These are phyloP conservation scores for Liodrosophila aerea DNA, from an alignment of 2,888 invertebrate genomes.

Conservation along the genomic window DNA sequence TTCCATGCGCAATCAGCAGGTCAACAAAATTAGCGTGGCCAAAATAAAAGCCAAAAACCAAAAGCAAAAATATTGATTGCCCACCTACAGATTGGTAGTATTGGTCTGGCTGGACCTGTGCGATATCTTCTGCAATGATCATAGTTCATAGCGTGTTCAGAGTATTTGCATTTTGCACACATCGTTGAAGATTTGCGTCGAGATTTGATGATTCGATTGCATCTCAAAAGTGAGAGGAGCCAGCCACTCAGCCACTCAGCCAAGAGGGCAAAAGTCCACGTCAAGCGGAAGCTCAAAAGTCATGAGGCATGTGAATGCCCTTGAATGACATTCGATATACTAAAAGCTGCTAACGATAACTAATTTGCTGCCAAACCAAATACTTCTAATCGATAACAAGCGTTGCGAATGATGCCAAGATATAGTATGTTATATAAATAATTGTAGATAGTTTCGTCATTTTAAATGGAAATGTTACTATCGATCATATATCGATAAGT, in stretches of 20 bases:
- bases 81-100: slow-evolving; percentile 46
- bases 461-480: no score
- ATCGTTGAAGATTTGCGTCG: slow-evolving; percentile 53
- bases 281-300: slow-evolving; percentile 31
- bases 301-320: slow-evolving; percentile 30
- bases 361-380: no score
- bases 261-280: slow-evolving; percentile 37
- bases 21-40: slow-evolving; percentile 77
- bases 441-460: no score
- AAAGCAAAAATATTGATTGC: slow-evolving; percentile 40
- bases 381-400: background rate
- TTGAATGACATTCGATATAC: slow-evolving; percentile 27
- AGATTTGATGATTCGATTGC: slow-evolving; percentile 47
- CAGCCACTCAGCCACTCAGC: no score
- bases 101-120: no score
- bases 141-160: slow-evolving; percentile 44
- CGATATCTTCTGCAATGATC: slow-evolving; percentile 48
- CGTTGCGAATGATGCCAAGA: background rate
- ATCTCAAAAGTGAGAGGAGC: slow-evolving; percentile 41
- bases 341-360: background rate
- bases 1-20: slow-evolving; percentile 78
- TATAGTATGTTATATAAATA: no score
- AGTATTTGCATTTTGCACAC: slow-evolving; percentile 70
- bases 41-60: slow-evolving; percentile 49
- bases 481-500: no score